These are phyloP conservation scores for Chaetorhynchus papuensis DNA, from an alignment of 2,113 vertebrate species.

Conservation along the genomic window DNA sequence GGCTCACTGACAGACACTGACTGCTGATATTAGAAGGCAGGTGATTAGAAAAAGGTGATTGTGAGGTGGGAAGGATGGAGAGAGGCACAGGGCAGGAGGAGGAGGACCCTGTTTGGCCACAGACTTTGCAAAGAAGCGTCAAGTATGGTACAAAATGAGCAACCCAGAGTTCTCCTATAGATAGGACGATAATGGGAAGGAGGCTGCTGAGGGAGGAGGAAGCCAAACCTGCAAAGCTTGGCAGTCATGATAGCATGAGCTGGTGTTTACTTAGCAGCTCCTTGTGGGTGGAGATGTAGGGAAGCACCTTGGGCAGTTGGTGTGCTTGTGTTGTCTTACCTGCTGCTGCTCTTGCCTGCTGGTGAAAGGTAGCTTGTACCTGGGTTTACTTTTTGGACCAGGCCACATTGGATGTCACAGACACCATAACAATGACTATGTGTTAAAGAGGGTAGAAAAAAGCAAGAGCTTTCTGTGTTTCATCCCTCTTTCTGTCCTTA, in stretches of 20 bases:
- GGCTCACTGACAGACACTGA: not conserved
- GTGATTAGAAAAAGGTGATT: not conserved
- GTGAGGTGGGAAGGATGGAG: not conserved
- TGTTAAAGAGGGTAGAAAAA: not conserved
- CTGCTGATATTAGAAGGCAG: not conserved
- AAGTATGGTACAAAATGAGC: not conserved
- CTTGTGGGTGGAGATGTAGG: not conserved
- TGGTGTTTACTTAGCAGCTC: not conserved
- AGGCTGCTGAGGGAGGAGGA: not conserved
- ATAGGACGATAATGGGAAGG: not conserved
- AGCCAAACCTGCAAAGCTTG: not conserved
- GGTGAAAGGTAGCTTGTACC: not conserved
- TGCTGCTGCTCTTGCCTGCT: not conserved
- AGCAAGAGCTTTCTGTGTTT: not conserved
- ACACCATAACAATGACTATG: not conserved
- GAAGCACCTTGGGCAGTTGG: not conserved
- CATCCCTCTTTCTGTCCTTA: not conserved
- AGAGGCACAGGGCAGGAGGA: not conserved
- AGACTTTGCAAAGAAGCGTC: slow-evolving; percentile 16
- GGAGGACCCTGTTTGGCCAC: not conserved
- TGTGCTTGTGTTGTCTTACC: not conserved
- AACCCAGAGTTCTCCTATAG: not conserved
- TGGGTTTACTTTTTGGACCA: not conserved
- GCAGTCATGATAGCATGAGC: not conserved
- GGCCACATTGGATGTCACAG: not conserved